Evolutionary conservation across 2,888 invertebrate species (phyloP).

Genomic region (Barypeithes pellucidus): DNA sequence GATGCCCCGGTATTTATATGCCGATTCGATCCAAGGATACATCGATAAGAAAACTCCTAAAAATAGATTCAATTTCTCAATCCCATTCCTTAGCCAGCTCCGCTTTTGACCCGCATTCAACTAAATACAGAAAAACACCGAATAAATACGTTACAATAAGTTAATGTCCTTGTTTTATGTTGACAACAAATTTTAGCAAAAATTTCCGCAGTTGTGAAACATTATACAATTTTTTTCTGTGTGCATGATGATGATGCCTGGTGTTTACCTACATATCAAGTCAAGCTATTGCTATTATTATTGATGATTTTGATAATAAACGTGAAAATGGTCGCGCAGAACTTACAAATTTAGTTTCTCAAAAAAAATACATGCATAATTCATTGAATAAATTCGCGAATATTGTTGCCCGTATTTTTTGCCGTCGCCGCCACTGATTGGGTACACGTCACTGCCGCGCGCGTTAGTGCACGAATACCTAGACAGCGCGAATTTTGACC

Average conservation of each 20-base stretch:
- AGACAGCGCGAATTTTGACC: slow-evolving; percentile 28
- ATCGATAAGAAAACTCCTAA: too few species aligned
- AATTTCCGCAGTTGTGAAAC: neutral
- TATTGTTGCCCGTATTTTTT: slow-evolving; percentile 9
- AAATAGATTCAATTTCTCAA: too few species aligned
- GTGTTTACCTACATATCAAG: too few species aligned
- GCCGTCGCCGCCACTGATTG: neutral
- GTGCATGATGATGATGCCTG: neutral
- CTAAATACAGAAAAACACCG: neutral
- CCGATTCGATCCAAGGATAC: too few species aligned
- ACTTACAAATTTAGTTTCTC: neutral
- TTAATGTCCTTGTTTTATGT: neutral
- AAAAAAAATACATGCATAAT: neutral
- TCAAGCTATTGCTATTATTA: too few species aligned
- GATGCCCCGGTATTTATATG: too few species aligned
- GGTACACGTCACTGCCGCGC: slow-evolving; percentile 16
- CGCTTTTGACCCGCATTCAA: neutral
- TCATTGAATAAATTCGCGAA: slow-evolving; percentile 1
- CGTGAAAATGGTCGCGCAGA: neutral
- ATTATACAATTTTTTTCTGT: neutral
- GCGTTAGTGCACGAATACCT: slow-evolving; percentile 9
- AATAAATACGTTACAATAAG: neutral
- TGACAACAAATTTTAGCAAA: neutral
- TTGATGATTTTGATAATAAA: too few species aligned
- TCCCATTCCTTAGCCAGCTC: neutral